Evolutionary conservation across 2,888 invertebrate genomes (phyloP), one percentile per base, ranked within the genome.

Genomic region (Macroteleia sp.): DNA sequence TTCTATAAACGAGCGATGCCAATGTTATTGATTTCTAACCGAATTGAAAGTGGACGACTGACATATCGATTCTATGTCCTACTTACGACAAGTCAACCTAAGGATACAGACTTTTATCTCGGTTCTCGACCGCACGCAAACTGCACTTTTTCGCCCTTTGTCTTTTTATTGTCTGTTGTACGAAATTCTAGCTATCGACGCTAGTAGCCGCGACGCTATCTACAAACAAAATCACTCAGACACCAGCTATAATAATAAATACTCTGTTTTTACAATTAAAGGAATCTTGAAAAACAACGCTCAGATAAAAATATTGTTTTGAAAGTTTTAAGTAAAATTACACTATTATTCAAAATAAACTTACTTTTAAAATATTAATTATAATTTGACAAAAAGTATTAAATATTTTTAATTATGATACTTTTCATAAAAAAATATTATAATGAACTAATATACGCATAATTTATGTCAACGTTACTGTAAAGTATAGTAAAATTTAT

Each of bases 41-140:
- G 82, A 87, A 87, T 87, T 84, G 85, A 87, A 88, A 86, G 84
- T 85, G 85, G 82, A 86, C 84, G 87, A 84, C 85, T 84, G 84
- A 86, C 83, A 77, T 87, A 88, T 89, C 86, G 88, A 88, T 88
- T 86, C 74, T 81, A 82, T 83, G 88, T 86, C 86, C 88, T 87
- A 89, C 82, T 88, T 88, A 84, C 85, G 57, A 84, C 79, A 79
- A 86, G 81, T 83, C 82, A 80, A 81, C 79, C 75, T 82, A 78
- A 87, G 83, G 85, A 86, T 84, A 70, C 71, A 67, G 52, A 69
- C 67, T 62, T 79, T 77, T 66, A 73, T 70, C 76, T 69, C 54
- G 75, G 69, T 69, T 77, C 76, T 77, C 62, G 54, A 71, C 52
- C 59, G 57, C 76, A 69, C 62, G 69, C 69, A 62, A 76, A 56